Conservation (phyloP, 2,888 invertebrate species). For the Odontocerum albicorne region DNA sequence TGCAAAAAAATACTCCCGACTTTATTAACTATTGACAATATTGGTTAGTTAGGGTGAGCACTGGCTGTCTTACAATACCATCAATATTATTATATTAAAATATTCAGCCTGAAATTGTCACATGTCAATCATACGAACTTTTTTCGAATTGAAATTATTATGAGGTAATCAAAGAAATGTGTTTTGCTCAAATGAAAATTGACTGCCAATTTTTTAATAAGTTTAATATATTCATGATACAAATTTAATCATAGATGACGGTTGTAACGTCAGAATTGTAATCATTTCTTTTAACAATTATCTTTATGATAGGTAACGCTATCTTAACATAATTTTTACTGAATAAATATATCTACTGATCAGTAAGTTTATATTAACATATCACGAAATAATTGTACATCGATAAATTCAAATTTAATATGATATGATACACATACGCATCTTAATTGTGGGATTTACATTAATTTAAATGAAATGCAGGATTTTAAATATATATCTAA, state of each 20-base stretch:
- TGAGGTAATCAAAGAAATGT: constrained; percentile 24
- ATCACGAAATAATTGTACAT: too few species aligned
- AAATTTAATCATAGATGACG: neutral
- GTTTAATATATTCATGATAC: constrained; percentile 7
- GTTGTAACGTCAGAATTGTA: too few species aligned
- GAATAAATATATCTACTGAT: too few species aligned
- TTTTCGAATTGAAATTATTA: constrained; percentile 13
- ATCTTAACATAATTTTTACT: too few species aligned
- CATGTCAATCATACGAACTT: constrained; percentile 28
- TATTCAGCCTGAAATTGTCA: constrained; percentile 34
- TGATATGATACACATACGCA: too few species aligned
- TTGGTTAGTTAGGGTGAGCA: constrained; percentile 27
- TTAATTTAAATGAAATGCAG: too few species aligned
- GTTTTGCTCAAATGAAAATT: constrained; percentile 12
- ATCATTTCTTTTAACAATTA: too few species aligned
- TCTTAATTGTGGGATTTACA: too few species aligned
- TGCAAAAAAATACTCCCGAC: constrained; percentile 14
- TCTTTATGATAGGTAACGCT: too few species aligned
- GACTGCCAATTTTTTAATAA: constrained; percentile 4
- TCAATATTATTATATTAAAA: constrained; percentile 32
- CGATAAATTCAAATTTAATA: too few species aligned
- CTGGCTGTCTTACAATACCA: constrained; percentile 17
- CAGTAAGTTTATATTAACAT: too few species aligned
- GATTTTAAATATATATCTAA: too few species aligned
- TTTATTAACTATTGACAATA: constrained; percentile 27